phyloP scores from a whole-genome alignment of 1,140 invertebrate species.

The Brachionus asplanchnoidis region DNA sequence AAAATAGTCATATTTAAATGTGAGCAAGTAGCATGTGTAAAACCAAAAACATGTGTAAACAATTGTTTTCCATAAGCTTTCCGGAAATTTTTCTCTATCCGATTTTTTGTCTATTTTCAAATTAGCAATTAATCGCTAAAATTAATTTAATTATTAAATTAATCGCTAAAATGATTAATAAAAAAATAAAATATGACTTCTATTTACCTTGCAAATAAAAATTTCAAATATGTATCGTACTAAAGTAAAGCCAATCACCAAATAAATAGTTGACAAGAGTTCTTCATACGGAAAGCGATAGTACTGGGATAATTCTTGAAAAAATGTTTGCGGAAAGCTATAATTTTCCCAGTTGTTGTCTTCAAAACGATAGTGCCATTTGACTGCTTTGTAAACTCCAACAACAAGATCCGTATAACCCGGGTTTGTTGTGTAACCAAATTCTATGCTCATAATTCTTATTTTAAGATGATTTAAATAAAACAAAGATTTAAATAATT shows the following conservation, averaged over 20 bases:
- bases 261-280: not conserved
- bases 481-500: not conserved
- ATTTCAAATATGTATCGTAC: conserved; percentile 6
- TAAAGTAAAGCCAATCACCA: not conserved
- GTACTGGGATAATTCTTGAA: not conserved
- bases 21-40: conserved; percentile 48
- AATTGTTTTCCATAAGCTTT: conserved; percentile 53
- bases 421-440: conserved; percentile 13
- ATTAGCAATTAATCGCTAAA: not conserved
- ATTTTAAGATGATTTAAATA: not conserved
- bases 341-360: conserved; percentile 16
- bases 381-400: not conserved
- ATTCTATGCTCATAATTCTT: conserved; percentile 19
- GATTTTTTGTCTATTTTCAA: conserved; percentile 14
- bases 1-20: conserved; percentile 48
- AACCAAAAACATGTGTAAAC: conserved; percentile 51
- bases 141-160: no score
- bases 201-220: not conserved
- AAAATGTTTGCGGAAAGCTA: conserved; percentile 8
- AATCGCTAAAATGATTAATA: not conserved
- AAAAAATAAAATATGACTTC: not conserved
- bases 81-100: conserved; percentile 49
- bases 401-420: not conserved
- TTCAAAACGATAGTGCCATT: not conserved
- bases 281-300: conserved; percentile 14